Percentiles rank a stretch among this genome's conserved stretches.
These are phyloP conservation scores for Scaptomyza hsui DNA, from an alignment of 1,140 invertebrate species.

Conservation along the genomic window DNA sequence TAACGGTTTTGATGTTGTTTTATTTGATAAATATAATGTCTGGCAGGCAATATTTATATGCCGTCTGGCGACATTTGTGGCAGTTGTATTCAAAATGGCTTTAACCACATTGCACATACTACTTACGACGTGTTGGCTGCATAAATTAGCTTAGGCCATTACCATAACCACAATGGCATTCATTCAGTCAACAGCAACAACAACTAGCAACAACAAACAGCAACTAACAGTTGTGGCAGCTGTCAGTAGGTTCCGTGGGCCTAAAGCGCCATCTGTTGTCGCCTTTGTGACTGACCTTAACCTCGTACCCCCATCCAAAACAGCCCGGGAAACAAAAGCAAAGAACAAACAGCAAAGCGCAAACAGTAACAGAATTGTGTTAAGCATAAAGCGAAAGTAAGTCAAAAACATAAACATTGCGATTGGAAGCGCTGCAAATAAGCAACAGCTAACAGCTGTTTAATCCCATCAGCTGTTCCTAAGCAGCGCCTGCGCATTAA, in stretches of 20 bases:
- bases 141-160: conserved; percentile 72
- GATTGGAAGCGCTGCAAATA: neutral
- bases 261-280: conserved; percentile 72
- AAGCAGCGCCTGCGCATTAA: conserved; percentile 51
- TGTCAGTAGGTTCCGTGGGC: neutral
- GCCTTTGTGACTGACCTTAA: conserved; percentile 64
- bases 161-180: conserved; percentile 54
- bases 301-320: conserved; percentile 28
- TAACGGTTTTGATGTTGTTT: neutral
- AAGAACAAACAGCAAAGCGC: conserved; percentile 9
- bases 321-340: neutral
- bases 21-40: conserved; percentile 4
- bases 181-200: conserved; percentile 13
- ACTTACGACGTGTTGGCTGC: conserved; percentile 52
- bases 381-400: conserved; percentile 16
- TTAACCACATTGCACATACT: conserved; percentile 43
- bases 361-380: conserved; percentile 7
- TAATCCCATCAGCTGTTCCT: conserved; percentile 35
- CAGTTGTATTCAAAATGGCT: conserved; percentile 16
- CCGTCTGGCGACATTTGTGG: conserved; percentile 4
- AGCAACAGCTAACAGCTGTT: conserved; percentile 68
- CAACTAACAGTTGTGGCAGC: conserved; percentile 16
- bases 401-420: conserved; percentile 60
- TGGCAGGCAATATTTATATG: conserved; percentile 11
- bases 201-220: neutral